Evolutionary conservation across 2,888 invertebrate species (phyloP), one percentile per base, ranked within the genome.

Genomic region (Muscina levida): DNA sequence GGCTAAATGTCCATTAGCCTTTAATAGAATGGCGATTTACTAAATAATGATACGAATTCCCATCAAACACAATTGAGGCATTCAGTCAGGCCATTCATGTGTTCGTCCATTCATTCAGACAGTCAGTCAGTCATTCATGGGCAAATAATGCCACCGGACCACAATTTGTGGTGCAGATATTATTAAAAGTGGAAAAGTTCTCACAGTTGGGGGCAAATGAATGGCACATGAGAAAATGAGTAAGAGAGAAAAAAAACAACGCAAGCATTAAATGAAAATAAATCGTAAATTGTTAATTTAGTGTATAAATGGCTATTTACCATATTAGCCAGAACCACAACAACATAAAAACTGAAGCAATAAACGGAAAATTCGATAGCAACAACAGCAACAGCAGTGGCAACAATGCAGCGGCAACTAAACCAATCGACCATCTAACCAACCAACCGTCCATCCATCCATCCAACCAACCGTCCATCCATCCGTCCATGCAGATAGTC

Each of bases 221-320:
- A 15, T 19, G 22, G 13, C 19, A 53, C 19, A 24, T 22, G 24
- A 53, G 22, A 48, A 48, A 19, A 4, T 0, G 3, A 48, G 10
- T 1, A 15, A 19, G 19, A 19, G 8, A 19, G 1, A 19, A 8
- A 48, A 48, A 48, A 48, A 46, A 46, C 5, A 5, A 2, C 1
- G 17, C 2, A n/a, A n/a, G 17, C 2, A 3, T 11, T 4, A 62
- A 75, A 75, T 48, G 26, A 24, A 24, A 65, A 65, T 44, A 67
- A 67, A 51, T 71, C 70, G 71, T 10, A 42, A 77, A 71, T 81
- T 74, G 77, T 77, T 81, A 81, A 77, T 81, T 81, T 67, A 67
- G 80, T 80, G 85, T 85, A 85, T 87, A 88, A 87, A 87, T 88
- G 88, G 88, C 84, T 85, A 86, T 87, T 88, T 87, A 85, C 88